Evolutionary conservation across 2,888 invertebrate species (phyloP), one percentile per base, ranked within the genome.

Genomic region (Augochlorella aurata): DNA sequence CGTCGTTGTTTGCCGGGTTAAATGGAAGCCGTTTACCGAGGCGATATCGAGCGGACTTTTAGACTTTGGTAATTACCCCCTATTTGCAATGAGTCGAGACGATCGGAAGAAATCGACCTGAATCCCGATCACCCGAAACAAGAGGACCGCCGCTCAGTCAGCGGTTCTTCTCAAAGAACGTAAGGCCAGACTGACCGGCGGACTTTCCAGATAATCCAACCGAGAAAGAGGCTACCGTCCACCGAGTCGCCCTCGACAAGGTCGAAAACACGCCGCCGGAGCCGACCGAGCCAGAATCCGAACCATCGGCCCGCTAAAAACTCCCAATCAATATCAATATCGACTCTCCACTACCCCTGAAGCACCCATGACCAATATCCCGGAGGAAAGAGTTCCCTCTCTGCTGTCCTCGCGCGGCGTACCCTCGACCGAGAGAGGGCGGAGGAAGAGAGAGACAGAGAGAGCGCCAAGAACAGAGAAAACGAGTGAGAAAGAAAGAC

Each of bases 251-350:
- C 14, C 47, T 16, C 47, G 44, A n/a, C 63, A 61, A 61, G 38
- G 21, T 54, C 65, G 70, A 65, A 61, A 54, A n/a, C 69, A 44
- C 12, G 21, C 58, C 61, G 16, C 24, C 21, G 49, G 18, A 58
- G 52, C 45, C 47, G 61, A 49, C 44, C 4, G 14, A 73, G 58
- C 49, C 68, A 49, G 65, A 61, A 71, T 61, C 52, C 52, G 67
- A 54, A 67, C 61, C 49, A 65, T 63, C 67, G 29, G 38, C 63
- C 24, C 52, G 44, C 58, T 75, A 71, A 79, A 76, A 83, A 84
- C 52, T 47, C 4, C 72, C 76, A 71, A 83, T 84, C 83, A 75
- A 84, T 83, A 79, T 75, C 70, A 61, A 79, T 84, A 84, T 83
- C 83, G 83, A 83, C 58, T 72, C 67, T 74, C 58, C 71, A 24